Conservation (phyloP, 2,797 vertebrate species). For the Sebastes steindachneri region DNA sequence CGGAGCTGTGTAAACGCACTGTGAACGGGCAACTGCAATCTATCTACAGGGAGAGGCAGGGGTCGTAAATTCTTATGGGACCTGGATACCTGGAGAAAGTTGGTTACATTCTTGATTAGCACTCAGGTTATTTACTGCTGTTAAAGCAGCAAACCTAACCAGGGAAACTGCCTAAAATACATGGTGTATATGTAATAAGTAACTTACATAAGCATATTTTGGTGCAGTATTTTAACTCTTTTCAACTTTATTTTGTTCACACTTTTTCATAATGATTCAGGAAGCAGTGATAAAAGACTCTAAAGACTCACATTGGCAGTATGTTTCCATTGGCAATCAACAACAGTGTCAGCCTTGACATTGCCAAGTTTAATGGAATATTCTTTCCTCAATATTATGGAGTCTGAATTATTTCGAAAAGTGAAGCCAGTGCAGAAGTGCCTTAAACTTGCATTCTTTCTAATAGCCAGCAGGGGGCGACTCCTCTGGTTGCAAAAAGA, state of each 20-base stretch:
- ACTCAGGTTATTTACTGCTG: not conserved
- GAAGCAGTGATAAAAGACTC: not conserved
- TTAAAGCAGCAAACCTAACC: not conserved
- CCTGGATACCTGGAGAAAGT: slow-evolving; percentile 39
- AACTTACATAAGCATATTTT: not conserved
- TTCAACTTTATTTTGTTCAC: not conserved
- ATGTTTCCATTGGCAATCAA: not conserved
- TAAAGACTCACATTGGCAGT: not conserved
- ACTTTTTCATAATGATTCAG: not conserved
- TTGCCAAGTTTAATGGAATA: not conserved
- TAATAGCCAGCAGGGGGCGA: too few species aligned
- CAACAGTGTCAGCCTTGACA: not conserved
- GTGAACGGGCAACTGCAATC: slow-evolving; percentile 40
- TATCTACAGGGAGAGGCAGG: not conserved
- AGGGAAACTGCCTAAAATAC: not conserved
- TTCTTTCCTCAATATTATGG: not conserved
- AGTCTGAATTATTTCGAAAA: not conserved
- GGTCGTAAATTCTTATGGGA: slow-evolving; percentile 58
- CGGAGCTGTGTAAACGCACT: slow-evolving; percentile 47
- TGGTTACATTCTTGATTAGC: not conserved
- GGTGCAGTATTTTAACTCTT: not conserved
- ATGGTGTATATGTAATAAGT: not conserved
- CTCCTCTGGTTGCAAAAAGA: too few species aligned
- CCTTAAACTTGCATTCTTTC: too few species aligned
- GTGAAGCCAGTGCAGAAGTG: too few species aligned